A percentile compares a stretch with the other conserved stretches of the same genome.
Conservation (phyloP, 2,113 vertebrate genomes). For the Larimichthys crocea region DNA sequence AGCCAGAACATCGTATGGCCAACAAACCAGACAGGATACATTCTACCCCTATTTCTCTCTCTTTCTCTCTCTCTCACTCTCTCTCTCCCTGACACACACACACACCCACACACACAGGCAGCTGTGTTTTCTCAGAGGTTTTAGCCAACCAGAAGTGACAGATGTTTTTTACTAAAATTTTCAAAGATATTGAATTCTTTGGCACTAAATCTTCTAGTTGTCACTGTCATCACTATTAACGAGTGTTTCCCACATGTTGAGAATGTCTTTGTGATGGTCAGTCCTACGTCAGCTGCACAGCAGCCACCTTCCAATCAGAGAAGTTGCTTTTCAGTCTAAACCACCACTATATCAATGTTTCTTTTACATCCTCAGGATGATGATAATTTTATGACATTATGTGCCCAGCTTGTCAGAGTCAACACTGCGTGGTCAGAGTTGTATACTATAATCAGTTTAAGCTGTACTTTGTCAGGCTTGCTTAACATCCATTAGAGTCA, state of each 20-base stretch:
- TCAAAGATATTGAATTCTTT: not conserved
- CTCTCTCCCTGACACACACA: not conserved
- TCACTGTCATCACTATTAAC: not conserved
- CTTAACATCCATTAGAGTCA: constrained; percentile 41
- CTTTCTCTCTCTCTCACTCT: not conserved
- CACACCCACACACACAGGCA: constrained; percentile 9
- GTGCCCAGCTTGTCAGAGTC: constrained; percentile 16
- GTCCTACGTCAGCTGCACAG: too few relatives aligned
- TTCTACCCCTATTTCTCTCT: not conserved
- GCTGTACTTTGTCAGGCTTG: constrained; percentile 17
- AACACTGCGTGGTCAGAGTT: constrained; percentile 1
- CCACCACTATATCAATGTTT: not conserved
- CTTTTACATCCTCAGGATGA: not conserved
- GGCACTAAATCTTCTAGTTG: not conserved
- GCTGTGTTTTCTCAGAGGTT: constrained; percentile 27
- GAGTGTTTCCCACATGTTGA: not conserved
- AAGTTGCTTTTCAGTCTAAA: not conserved
- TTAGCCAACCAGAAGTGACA: not conserved
- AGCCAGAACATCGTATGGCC: constrained; percentile 21
- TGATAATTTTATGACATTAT: not conserved
- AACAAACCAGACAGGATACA: constrained; percentile 3
- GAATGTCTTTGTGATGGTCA: not conserved
- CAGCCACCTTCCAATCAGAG: not conserved
- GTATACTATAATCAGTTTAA: constrained; percentile 31
- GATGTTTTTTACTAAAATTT: constrained; percentile 11